A percentile compares a stretch with the other conserved stretches of the same genome.
phyloP scores from a whole-genome alignment of 2,797 vertebrate genomes.

The Passerculus sandwichensis region DNA sequence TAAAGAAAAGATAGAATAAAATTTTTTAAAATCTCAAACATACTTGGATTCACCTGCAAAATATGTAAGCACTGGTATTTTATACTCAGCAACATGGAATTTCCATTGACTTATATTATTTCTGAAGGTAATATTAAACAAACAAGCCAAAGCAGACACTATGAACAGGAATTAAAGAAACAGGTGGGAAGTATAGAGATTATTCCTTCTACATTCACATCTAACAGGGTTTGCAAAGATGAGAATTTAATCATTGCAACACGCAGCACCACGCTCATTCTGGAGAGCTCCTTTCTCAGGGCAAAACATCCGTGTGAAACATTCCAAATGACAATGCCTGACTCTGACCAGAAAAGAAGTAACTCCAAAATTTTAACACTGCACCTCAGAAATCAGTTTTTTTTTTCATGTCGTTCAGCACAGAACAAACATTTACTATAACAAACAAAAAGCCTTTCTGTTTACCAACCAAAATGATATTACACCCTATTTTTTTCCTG shows the following conservation, averaged over 20 bases:
- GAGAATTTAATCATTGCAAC: neutral
- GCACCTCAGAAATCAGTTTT: neutral
- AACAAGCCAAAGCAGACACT: neutral
- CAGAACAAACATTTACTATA: neutral
- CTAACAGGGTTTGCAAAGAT: neutral
- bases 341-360: neutral
- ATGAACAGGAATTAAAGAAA: neutral
- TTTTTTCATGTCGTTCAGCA: neutral
- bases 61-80: neutral
- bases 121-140: neutral
- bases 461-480: neutral
- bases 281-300: constrained; percentile 19
- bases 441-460: neutral
- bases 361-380: neutral
- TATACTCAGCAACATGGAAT: neutral
- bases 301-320: neutral
- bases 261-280: neutral
- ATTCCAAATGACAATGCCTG: neutral
- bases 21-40: fast-evolving
- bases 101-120: neutral
- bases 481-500: neutral
- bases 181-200: neutral
- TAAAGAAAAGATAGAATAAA: neutral
- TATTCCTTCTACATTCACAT: neutral
- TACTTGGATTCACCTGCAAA: neutral